These are phyloP conservation scores for Therioaphis trifolii DNA, from an alignment of 2,888 invertebrate genomes.

Conservation along the genomic window DNA sequence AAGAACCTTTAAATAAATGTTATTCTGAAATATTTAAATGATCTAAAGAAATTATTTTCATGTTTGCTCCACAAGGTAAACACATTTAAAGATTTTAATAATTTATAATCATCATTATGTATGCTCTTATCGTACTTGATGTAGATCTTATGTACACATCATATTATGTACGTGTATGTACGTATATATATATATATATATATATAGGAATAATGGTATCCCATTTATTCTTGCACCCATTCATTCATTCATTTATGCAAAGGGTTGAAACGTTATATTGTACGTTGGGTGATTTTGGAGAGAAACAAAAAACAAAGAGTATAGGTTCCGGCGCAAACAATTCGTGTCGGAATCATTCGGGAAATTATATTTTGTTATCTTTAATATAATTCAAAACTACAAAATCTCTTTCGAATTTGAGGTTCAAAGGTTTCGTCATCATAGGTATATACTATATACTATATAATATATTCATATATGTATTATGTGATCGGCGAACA, in stretches of 20 bases:
- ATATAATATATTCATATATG: too few species aligned
- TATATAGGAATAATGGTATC: not conserved
- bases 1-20: not conserved
- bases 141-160: constrained; percentile 1
- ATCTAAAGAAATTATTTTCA: not conserved
- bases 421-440: too few species aligned
- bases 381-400: not conserved
- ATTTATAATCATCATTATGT: constrained; percentile 10
- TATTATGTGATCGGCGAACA: not conserved
- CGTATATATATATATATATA: too few species aligned
- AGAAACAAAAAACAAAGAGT: constrained; percentile 32
- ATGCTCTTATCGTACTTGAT: too few species aligned
- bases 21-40: not conserved
- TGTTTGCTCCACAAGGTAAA: not conserved
- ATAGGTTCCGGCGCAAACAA: not conserved
- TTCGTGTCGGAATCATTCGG: not conserved
- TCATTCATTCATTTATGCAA: constrained; percentile 25
- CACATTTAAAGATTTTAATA: constrained; percentile 36
- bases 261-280: constrained; percentile 30
- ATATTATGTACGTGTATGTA: not conserved
- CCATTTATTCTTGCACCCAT: not conserved
- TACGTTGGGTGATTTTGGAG: not conserved
- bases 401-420: too few species aligned
- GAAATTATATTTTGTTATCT: too few species aligned
- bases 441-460: too few species aligned